Evolutionary conservation across 2,797 vertebrate species (phyloP).

Genomic region (Sciaenops ocellatus): DNA sequence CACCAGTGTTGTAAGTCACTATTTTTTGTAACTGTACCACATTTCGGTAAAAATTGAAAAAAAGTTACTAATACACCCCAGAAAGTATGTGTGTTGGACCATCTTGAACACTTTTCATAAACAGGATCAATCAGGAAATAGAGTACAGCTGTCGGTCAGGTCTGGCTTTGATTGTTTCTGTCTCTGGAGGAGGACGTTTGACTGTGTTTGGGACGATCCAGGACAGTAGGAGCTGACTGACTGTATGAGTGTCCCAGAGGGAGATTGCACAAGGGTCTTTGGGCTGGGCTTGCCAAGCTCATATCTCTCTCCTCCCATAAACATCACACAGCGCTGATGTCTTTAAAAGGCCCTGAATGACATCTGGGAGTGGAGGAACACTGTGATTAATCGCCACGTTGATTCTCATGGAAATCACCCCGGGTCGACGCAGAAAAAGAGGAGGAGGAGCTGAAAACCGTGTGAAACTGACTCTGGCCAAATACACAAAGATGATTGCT

Average conservation of each 20-base stretch:
- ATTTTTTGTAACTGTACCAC: background rate
- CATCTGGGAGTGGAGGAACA: slow-evolving; percentile 82
- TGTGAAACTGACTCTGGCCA: slow-evolving; percentile 81
- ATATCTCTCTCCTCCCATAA: slow-evolving; percentile 81
- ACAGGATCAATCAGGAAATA: slow-evolving; percentile 37
- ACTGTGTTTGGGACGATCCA: slow-evolving; percentile 63
- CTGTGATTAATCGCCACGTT: slow-evolving; percentile 83
- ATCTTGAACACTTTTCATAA: slow-evolving; percentile 24
- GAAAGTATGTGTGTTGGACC: slow-evolving; percentile 9
- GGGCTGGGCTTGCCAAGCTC: slow-evolving; percentile 69
- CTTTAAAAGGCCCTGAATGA: slow-evolving; percentile 85
- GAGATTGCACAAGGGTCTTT: slow-evolving; percentile 72
- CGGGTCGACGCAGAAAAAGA: slow-evolving; percentile 68
- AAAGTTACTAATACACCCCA: slow-evolving; percentile 16
- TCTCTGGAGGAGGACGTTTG: slow-evolving; percentile 41
- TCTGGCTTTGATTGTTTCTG: slow-evolving; percentile 50
- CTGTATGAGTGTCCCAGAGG: slow-evolving; percentile 80
- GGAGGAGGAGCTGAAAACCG: slow-evolving; percentile 73
- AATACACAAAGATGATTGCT: slow-evolving; percentile 76
- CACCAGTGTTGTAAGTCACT: background rate
- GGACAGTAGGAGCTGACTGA: slow-evolving; percentile 78
- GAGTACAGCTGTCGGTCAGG: slow-evolving; percentile 57
- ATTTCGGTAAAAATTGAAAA: background rate
- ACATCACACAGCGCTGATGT: slow-evolving; percentile 80
- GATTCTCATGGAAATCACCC: slow-evolving; percentile 86